These are phyloP conservation scores for Xylota segnis DNA, from an alignment of 2,888 invertebrate genomes.

Conservation along the genomic window DNA sequence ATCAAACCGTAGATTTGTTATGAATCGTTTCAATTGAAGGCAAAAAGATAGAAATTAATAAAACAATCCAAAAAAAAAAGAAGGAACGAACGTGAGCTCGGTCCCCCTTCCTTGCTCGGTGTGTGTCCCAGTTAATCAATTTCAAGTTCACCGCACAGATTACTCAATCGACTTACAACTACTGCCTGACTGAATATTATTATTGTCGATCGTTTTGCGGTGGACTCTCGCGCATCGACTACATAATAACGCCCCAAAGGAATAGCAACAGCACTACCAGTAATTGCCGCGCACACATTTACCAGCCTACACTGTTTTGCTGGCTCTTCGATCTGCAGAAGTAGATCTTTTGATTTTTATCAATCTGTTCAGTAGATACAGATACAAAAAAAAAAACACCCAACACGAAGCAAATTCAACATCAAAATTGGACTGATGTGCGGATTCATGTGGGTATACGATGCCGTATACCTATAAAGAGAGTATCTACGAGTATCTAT, in stretches of 20 bases:
- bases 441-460: conserved; percentile 62
- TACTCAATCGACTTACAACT: conserved; percentile 71
- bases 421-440: conserved; percentile 30
- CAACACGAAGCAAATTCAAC: background rate
- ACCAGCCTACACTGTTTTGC: background rate
- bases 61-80: conserved; percentile 53
- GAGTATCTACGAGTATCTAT: conserved; percentile 52
- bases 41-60: conserved; percentile 33
- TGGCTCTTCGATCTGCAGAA: background rate
- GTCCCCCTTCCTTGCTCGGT: conserved; percentile 27
- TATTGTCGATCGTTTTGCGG: conserved; percentile 33
- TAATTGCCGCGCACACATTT: conserved; percentile 3
- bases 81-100: background rate
- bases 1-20: conserved; percentile 60
- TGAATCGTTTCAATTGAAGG: conserved; percentile 66
- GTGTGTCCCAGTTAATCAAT: conserved; percentile 73
- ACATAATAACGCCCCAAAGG: conserved; percentile 40
- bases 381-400: background rate
- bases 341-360: conserved; percentile 45
- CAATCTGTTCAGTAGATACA: conserved; percentile 42
- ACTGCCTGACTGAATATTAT: conserved; percentile 33
- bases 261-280: conserved; percentile 3
- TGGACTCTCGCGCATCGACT: conserved; percentile 13
- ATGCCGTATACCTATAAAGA: background rate
- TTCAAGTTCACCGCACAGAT: conserved; percentile 74